Evolutionary conservation across 2,888 invertebrate species (phyloP).

Genomic region (Cheiracanthium punctorium): DNA sequence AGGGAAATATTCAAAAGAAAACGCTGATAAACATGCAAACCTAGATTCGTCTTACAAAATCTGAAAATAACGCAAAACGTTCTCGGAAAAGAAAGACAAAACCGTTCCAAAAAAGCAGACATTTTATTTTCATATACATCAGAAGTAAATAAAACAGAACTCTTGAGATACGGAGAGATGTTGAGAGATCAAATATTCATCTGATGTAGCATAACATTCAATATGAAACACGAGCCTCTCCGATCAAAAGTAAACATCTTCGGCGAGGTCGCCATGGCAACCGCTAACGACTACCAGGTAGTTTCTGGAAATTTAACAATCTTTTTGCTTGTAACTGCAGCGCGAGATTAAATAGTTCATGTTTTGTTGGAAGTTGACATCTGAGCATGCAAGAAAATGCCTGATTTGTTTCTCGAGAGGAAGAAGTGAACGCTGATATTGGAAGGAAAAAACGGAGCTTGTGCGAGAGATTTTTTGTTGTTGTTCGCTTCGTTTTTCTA

Average conservation of each 20-base stretch:
- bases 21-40: too few species aligned
- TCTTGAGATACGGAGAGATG: not conserved
- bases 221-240: conserved; percentile 44
- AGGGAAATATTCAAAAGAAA: too few species aligned
- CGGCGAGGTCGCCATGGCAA: conserved; percentile 36
- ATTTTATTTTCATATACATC: not conserved
- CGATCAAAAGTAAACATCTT: conserved; percentile 30
- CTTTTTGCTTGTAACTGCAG: conserved; percentile 20
- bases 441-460: too few species aligned
- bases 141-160: not conserved
- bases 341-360: conserved; percentile 54
- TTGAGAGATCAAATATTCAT: conserved; percentile 21
- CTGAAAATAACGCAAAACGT: too few species aligned
- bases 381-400: conserved; percentile 22
- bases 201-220: conserved; percentile 30
- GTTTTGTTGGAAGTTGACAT: conserved; percentile 48
- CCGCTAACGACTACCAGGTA: conserved; percentile 36
- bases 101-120: too few species aligned
- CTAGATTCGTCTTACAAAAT: too few species aligned
- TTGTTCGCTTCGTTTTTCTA: too few species aligned
- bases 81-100: too few species aligned
- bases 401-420: not conserved
- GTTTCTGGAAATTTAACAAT: conserved; percentile 27
- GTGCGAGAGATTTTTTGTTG: too few species aligned
- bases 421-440: not conserved